Conservation (phyloP, 35 echinoderm and acorn worm genomes). For the Amphiura filiformis region DNA sequence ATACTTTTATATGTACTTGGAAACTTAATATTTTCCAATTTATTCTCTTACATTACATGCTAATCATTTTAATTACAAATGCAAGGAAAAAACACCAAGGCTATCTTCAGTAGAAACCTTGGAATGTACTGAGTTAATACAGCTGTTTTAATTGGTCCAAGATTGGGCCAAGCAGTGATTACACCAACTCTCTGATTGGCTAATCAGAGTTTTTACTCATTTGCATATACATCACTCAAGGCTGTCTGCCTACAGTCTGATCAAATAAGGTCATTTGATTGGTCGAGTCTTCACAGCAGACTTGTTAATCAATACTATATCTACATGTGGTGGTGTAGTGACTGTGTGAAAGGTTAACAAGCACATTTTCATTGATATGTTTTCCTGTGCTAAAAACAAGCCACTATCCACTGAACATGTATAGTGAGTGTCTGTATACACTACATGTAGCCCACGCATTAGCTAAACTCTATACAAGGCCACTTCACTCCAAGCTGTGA, state of each 20-base stretch:
- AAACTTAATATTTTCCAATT: too few species aligned
- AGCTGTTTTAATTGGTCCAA: not conserved
- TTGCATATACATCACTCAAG: slow-evolving; percentile 3
- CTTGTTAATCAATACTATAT: not conserved
- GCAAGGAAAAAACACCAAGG: too few species aligned
- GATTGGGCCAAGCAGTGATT: not conserved
- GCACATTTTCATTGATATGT: not conserved
- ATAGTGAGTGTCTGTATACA: not conserved
- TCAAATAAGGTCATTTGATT: not conserved
- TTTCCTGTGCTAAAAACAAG: not conserved
- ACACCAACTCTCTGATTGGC: not conserved
- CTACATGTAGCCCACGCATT: not conserved
- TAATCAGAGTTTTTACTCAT: not conserved
- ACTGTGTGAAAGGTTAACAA: not conserved
- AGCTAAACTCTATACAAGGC: not conserved
- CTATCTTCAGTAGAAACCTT: too few species aligned
- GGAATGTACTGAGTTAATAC: not conserved
- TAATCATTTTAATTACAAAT: too few species aligned
- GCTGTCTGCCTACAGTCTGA: not conserved
- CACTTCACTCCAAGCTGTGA: not conserved
- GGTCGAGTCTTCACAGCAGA: not conserved
- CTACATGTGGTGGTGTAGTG: not conserved
- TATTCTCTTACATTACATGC: too few species aligned
- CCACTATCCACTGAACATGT: not conserved
- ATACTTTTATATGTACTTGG: too few species aligned